Base-by-base conservation (phyloP, 2,113 vertebrate genomes). In the Aegotheles bennettii region DNA sequence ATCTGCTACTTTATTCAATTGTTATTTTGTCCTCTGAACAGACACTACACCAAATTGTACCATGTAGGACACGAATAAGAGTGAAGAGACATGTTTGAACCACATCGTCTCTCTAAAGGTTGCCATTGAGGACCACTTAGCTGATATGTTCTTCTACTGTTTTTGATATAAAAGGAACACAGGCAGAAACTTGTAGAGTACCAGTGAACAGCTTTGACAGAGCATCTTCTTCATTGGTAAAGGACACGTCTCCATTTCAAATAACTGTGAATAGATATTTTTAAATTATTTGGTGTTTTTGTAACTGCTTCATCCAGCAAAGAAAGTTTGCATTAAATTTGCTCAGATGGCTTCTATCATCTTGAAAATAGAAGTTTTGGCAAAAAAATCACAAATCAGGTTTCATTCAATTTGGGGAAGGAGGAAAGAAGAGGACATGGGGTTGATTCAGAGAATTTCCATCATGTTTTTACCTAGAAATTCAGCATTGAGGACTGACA, bases 391-490 rank as follows among this genome's bases (percentile, higher is more conserved):
- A 51, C 13, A 69, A 35, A 54, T 26, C 10, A 42, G 8, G 4
- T 29, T 73, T 53, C 9, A 51, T 65, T 73, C 16, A 11, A 0
- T 8, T 11, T 53, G 0, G 2, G 12, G 38, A 68, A 1, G 18
- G 7, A 69, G 16, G 3, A 64, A 76, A 71, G 36, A 53, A 19
- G 43, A 74, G 5, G 9, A 50, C 17, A 51, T 5, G 8, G 5
- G 5, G 4, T 11, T n/a, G 14, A 54, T 60, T 54, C 35, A 64
- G 18, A 91, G 36, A 75, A 18, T 6, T 38, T 6, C 7, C 9
- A 7, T 45, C 23, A 12, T 24, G 8, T 9, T 63, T 74, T 85
- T 35, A 29, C 12, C 5, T 51, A 25, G 6, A 25, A 86, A 74
- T 57, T 65, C 13, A 9, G 16, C 24, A 50, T 4, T 36, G 28